Conservation (phyloP, 2,797 vertebrate genomes). For the Staurois parvus region DNA sequence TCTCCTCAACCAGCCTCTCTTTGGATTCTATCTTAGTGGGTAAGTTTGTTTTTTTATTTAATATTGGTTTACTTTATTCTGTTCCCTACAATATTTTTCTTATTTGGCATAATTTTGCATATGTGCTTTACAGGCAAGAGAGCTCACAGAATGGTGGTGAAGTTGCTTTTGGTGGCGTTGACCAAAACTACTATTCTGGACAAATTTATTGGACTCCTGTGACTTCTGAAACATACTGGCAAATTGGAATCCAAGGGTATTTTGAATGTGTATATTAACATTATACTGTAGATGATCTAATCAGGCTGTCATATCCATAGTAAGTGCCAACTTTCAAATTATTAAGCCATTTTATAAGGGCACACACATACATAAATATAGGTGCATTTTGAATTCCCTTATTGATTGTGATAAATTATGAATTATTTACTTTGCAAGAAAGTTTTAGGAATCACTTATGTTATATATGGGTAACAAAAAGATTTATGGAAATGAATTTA, state of each 20-base stretch:
- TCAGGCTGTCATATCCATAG: too few species aligned
- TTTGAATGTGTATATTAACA: background rate
- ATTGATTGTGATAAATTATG: too few species aligned
- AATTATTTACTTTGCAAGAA: too few species aligned
- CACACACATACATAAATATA: too few species aligned
- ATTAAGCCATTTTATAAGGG: too few species aligned
- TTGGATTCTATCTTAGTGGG: constrained; percentile 60
- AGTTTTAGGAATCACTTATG: too few species aligned
- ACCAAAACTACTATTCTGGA: constrained; percentile 59
- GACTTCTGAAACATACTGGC: constrained; percentile 62
- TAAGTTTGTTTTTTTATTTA: background rate
- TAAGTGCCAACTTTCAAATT: too few species aligned
- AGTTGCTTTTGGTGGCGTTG: constrained; percentile 58
- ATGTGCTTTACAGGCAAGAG: constrained; percentile 46
- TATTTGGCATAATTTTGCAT: background rate
- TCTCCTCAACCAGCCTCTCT: constrained; percentile 6
- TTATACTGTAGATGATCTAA: too few species aligned
- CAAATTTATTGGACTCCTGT: constrained; percentile 63
- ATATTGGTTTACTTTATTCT: background rate
- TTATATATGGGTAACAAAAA: too few species aligned
- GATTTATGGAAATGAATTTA: too few species aligned
- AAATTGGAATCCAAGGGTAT: constrained; percentile 62
- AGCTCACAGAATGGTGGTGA: constrained; percentile 36
- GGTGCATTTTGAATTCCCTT: too few species aligned
- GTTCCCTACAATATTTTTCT: background rate